These are phyloP conservation scores for Phrynocephalus versicolor DNA, from an alignment of 2,113 vertebrate genomes.

Conservation along the genomic window DNA sequence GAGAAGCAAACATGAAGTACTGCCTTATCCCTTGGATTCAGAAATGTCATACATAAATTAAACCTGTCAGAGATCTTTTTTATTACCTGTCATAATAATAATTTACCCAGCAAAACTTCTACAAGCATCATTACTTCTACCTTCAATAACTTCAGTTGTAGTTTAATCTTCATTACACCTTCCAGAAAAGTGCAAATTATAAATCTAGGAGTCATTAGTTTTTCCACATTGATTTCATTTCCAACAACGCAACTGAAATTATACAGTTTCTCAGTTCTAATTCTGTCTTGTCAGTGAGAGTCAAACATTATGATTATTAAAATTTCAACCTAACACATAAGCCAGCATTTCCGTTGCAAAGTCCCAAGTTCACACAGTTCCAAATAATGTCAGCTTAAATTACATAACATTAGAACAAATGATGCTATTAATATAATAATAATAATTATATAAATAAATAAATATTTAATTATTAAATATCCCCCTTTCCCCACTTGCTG, in stretches of 20 bases:
- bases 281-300: background rate
- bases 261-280: background rate
- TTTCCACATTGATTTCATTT: background rate
- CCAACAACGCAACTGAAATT: background rate
- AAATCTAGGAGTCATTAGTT: background rate
- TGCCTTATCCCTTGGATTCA: background rate
- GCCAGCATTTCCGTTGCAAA: background rate
- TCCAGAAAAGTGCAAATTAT: background rate
- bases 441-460: conserved; percentile 21
- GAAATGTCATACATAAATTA: background rate
- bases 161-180: background rate
- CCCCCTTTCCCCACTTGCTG: background rate
- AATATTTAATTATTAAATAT: conserved; percentile 19
- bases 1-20: background rate
- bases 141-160: background rate
- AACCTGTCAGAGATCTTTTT: background rate
- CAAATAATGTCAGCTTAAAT: conserved; percentile 29
- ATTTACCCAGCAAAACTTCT: background rate
- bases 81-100: background rate
- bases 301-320: background rate
- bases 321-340: background rate
- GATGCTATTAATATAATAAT: background rate
- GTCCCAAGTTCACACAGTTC: background rate
- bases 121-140: background rate
- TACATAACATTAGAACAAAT: background rate